These are phyloP conservation scores for Euwallacea similis DNA, from an alignment of 1,140 invertebrate genomes.

Conservation along the genomic window DNA sequence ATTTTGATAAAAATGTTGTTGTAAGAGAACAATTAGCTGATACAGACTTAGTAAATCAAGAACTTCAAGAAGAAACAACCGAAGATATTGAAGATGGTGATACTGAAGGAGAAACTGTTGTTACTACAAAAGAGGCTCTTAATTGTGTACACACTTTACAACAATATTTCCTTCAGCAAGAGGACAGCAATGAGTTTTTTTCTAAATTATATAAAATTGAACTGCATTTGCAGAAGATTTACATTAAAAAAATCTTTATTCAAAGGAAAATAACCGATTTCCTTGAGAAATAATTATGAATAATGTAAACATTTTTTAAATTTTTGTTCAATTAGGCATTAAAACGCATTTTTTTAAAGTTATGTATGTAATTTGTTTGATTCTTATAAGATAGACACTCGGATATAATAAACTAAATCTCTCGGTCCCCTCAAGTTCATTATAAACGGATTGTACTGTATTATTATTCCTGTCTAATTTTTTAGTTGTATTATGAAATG, in stretches of 20 bases:
- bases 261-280: neutral
- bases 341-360: neutral
- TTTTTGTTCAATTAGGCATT: neutral
- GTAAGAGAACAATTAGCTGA: too few relatives aligned
- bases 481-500: too few relatives aligned
- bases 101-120: too few relatives aligned
- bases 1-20: too few relatives aligned
- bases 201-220: neutral
- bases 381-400: constrained; percentile 2
- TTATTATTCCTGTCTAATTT: too few relatives aligned
- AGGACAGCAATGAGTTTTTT: neutral
- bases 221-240: neutral
- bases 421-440: too few relatives aligned
- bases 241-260: neutral
- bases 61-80: neutral
- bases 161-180: constrained; percentile 1
- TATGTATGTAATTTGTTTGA: neutral
- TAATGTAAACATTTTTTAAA: neutral
- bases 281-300: neutral
- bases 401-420: neutral
- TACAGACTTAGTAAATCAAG: neutral
- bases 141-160: neutral
- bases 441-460: too few relatives aligned
- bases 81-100: neutral
- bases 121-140: too few relatives aligned